Percentiles rank a stretch among this genome's conserved stretches.
phyloP scores from a whole-genome alignment of 2,888 invertebrate species.

The Hipparchia semele region DNA sequence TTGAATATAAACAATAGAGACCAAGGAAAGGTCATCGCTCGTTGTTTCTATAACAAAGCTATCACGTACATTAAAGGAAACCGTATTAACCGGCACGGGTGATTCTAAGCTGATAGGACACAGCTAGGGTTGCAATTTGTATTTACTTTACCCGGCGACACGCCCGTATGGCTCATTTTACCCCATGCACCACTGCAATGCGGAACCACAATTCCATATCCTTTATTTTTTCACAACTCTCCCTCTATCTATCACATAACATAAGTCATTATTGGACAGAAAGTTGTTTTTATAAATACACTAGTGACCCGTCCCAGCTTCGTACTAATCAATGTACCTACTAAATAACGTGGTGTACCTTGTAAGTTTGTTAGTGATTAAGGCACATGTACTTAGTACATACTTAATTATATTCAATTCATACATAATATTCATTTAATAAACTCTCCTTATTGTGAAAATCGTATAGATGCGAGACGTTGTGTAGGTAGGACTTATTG shows the following conservation, averaged over 20 bases:
- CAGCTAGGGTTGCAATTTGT: conserved; percentile 14
- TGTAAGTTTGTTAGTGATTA: too few species aligned
- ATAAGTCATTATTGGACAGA: background rate
- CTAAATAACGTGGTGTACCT: too few species aligned
- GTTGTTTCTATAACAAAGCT: conserved; percentile 2
- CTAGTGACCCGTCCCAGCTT: too few species aligned
- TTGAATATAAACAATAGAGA: background rate
- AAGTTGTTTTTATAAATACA: too few species aligned
- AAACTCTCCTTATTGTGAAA: too few species aligned
- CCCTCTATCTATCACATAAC: background rate
- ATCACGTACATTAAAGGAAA: conserved; percentile 17
- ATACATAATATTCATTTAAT: too few species aligned
- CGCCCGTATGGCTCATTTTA: conserved; percentile 8
- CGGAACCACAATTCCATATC: background rate
- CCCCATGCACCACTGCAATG: conserved; percentile 26
- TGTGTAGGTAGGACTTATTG: too few species aligned
- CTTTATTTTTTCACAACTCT: background rate
- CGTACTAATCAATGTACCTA: too few species aligned
- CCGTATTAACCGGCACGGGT: conserved; percentile 6
- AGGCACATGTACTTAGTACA: too few species aligned
- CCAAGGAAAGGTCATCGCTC: conserved; percentile 7
- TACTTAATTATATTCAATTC: too few species aligned
- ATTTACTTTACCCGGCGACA: conserved; percentile 9
- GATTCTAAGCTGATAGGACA: conserved; percentile 21
- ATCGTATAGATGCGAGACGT: too few species aligned